Percentiles rank a stretch among this genome's conserved stretches.
Conservation (phyloP, 2,797 vertebrate genomes). For the Thunnus albacares region DNA sequence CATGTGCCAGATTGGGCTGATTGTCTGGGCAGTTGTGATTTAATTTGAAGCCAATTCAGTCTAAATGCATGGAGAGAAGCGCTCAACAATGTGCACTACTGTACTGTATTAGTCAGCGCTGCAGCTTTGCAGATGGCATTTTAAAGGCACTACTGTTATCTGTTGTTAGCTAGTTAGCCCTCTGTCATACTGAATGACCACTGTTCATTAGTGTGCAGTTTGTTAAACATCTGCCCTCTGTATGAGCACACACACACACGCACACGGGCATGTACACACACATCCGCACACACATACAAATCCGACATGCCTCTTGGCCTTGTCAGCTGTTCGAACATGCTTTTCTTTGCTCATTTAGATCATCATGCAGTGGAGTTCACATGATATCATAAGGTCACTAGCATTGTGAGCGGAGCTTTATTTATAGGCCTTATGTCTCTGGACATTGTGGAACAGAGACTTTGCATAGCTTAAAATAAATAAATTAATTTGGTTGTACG, state of each 20-base stretch:
- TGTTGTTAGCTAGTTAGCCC: conserved; percentile 40
- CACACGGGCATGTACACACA: conserved; percentile 21
- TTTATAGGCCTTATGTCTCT: conserved; percentile 65
- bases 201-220: conserved; percentile 73
- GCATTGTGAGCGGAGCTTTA: conserved; percentile 62
- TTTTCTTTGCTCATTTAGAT: conserved; percentile 79
- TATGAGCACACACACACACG: conserved; percentile 15
- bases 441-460: conserved; percentile 51
- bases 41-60: conserved; percentile 64
- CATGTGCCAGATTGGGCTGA: conserved; percentile 57
- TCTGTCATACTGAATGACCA: conserved; percentile 59
- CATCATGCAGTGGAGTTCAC: conserved; percentile 73
- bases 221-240: conserved; percentile 66
- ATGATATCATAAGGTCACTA: conserved; percentile 80
- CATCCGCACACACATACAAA: conserved; percentile 26
- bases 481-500: conserved; percentile 1
- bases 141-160: conserved; percentile 44
- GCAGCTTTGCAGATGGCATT: conserved; percentile 54
- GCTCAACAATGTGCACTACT: conserved; percentile 37
- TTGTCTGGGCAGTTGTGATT: conserved; percentile 60
- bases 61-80: conserved; percentile 41
- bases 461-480: conserved; percentile 28
- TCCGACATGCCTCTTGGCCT: conserved; percentile 77
- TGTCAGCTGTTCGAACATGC: conserved; percentile 80
- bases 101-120: conserved; percentile 34